phyloP scores from a whole-genome alignment of 2,113 vertebrate species.

The Vimba vimba region DNA sequence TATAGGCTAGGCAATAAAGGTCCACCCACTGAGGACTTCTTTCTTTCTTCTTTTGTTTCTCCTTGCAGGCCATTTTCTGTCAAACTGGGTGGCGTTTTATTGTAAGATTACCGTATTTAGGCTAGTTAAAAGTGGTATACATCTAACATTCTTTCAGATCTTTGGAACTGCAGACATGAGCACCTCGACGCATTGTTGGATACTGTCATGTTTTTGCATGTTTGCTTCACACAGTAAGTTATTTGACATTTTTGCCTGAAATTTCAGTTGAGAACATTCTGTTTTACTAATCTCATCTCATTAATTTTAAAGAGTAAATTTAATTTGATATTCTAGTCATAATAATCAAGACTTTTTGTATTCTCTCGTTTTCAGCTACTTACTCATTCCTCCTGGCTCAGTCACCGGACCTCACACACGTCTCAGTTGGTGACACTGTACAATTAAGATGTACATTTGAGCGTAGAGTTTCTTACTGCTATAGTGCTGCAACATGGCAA shows the following conservation, averaged over 20 bases:
- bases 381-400: neutral
- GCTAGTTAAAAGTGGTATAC: neutral
- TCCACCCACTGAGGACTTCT: neutral
- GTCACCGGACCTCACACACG: neutral
- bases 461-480: neutral
- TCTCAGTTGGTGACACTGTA: neutral
- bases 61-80: neutral
- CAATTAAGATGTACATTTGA: conserved; percentile 31
- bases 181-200: neutral
- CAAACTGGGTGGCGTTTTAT: neutral
- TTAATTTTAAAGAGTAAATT: neutral
- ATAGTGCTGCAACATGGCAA: neutral
- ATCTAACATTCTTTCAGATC: neutral
- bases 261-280: neutral
- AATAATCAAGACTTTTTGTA: too few species aligned
- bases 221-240: conserved; percentile 40
- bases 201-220: neutral
- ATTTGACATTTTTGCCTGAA: neutral
- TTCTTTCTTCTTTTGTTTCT: neutral
- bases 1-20: neutral
- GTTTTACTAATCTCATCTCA: neutral
- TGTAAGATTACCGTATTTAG: neutral
- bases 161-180: neutral
- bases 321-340: neutral
- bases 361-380: conserved; percentile 34